Percentiles rank a stretch among this genome's conserved stretches.
phyloP scores from a whole-genome alignment of 2,113 vertebrate species.

The Gallinago paraguaiae region DNA sequence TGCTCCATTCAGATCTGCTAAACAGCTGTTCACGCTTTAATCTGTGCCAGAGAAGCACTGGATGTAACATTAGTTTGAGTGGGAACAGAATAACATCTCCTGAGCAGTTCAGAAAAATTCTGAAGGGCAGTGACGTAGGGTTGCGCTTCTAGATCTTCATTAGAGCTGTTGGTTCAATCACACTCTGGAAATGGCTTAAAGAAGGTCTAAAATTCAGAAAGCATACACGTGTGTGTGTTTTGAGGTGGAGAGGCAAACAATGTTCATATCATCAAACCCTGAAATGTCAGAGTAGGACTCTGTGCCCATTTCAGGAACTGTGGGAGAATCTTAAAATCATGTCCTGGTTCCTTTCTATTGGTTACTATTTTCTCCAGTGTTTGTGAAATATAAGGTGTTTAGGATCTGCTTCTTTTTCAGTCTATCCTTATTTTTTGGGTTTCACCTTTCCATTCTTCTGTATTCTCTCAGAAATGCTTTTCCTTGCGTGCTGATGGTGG shows the following conservation, averaged over 20 bases:
- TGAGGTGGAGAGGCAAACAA: background rate
- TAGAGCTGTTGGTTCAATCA: background rate
- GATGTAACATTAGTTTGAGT: background rate
- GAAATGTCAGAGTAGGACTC: background rate
- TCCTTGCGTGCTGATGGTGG: background rate
- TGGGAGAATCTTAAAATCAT: background rate
- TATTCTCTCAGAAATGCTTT: background rate
- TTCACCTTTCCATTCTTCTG: background rate
- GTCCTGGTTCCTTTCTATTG: background rate
- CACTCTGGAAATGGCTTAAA: background rate
- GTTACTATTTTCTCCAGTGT: background rate
- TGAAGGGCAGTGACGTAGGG: background rate
- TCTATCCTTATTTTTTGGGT: background rate
- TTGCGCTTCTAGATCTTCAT: background rate
- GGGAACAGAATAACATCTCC: background rate
- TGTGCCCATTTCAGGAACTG: background rate
- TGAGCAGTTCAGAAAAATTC: background rate
- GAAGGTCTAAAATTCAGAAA: background rate
- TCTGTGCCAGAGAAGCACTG: background rate
- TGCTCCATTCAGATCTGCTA: background rate
- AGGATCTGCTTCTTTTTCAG: background rate
- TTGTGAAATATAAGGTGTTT: background rate
- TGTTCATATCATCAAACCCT: background rate
- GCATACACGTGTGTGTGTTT: accelerated
- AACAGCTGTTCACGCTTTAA: background rate